phyloP scores from a whole-genome alignment of 1,140 invertebrate species.

The Temnothorax curvispinosus region DNA sequence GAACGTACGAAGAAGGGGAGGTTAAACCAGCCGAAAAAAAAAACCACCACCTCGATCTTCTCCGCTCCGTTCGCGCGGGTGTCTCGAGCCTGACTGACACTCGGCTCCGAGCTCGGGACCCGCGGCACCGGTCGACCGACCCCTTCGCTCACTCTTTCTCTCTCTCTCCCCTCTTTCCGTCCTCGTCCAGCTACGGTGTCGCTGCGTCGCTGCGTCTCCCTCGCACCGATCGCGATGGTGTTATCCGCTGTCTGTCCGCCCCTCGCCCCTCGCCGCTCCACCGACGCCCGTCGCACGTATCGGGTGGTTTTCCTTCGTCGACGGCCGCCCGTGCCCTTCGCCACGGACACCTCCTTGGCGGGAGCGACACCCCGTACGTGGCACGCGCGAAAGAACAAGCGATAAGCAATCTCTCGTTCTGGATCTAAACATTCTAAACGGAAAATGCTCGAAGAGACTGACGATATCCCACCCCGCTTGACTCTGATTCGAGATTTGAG shows the following conservation, averaged over 20 bases:
- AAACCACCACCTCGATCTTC: slow-evolving; percentile 65
- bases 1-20: slow-evolving; percentile 68
- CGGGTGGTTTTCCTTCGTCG: slow-evolving; percentile 45
- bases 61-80: slow-evolving; percentile 76
- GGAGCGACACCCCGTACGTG: slow-evolving; percentile 47
- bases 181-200: neutral
- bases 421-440: neutral
- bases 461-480: neutral
- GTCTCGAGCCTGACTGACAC: slow-evolving; percentile 81
- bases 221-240: neutral
- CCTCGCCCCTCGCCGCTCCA: neutral
- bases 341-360: neutral
- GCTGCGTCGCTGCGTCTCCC: neutral
- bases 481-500: neutral
- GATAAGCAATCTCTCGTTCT: slow-evolving; percentile 23
- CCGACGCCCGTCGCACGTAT: slow-evolving; percentile 19
- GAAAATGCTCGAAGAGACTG: neutral
- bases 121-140: slow-evolving; percentile 60
- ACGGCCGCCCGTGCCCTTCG: neutral
- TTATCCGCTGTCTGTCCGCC: neutral
- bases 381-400: slow-evolving; percentile 1
- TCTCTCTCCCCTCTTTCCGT: neutral
- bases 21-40: slow-evolving; percentile 19
- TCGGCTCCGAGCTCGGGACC: slow-evolving; percentile 48
- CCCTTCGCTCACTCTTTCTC: slow-evolving; percentile 44